Conservation (phyloP, 2,888 invertebrate species). For the Hydraecia micacea region DNA sequence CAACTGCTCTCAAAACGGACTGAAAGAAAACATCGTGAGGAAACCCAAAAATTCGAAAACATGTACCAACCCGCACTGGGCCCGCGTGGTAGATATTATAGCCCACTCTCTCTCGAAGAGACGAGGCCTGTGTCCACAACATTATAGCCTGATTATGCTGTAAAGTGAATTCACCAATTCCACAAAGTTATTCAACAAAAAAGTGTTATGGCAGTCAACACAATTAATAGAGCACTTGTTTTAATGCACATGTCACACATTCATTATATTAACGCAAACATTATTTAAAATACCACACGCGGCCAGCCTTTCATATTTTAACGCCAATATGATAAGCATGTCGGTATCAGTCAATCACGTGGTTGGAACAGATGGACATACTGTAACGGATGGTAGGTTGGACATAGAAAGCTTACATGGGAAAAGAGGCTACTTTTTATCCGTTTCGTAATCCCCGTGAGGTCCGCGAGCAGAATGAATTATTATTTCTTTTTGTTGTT, state of each 20-base stretch:
- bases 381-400: slow-evolving; percentile 32
- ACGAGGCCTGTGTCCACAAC: not conserved
- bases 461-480: slow-evolving; percentile 53
- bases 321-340: slow-evolving; percentile 15
- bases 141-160: not conserved
- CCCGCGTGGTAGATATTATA: too few relatives aligned
- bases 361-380: not conserved
- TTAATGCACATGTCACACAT: slow-evolving; percentile 45
- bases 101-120: not conserved
- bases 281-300: slow-evolving; percentile 51
- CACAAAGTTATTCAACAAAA: slow-evolving; percentile 11
- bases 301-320: slow-evolving; percentile 27
- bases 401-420: slow-evolving; percentile 39
- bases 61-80: not conserved
- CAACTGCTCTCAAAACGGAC: not conserved
- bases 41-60: too few relatives aligned
- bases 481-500: slow-evolving; percentile 63
- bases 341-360: slow-evolving; percentile 33
- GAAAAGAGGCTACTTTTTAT: slow-evolving; percentile 54
- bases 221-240: slow-evolving; percentile 35
- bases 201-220: slow-evolving; percentile 24
- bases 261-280: slow-evolving; percentile 32
- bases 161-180: not conserved
- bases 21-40: too few relatives aligned
- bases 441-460: slow-evolving; percentile 48